Evolutionary conservation across 2,113 vertebrate species (phyloP).

Genomic region (Cyprinus carpio): DNA sequence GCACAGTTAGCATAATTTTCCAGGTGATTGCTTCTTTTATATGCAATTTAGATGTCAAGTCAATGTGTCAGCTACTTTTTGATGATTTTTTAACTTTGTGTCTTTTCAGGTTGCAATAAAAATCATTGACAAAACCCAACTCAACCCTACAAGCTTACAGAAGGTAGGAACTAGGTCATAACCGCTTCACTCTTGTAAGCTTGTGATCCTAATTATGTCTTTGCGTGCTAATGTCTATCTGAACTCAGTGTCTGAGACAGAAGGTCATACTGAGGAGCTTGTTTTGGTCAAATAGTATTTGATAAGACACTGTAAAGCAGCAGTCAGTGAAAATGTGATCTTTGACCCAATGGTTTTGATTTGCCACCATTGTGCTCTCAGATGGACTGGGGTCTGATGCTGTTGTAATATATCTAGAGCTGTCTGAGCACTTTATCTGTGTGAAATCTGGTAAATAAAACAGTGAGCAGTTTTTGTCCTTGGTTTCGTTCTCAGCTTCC

Average conservation of each 20-base stretch:
- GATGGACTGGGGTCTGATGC: background rate
- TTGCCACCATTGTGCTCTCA: slow-evolving; percentile 5
- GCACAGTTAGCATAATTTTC: slow-evolving; percentile 17
- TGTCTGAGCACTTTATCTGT: slow-evolving; percentile 9
- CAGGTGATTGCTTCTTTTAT: slow-evolving; percentile 28
- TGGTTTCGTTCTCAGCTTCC: background rate
- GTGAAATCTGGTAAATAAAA: slow-evolving; percentile 34
- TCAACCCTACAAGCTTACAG: slow-evolving; percentile 73
- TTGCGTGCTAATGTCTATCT: slow-evolving; percentile 2
- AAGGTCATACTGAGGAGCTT: slow-evolving; percentile 31
- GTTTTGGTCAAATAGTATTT: slow-evolving; percentile 27
- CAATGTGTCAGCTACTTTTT: background rate
- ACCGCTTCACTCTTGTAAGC: background rate
- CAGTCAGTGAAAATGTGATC: slow-evolving; percentile 28
- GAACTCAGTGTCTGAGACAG: background rate
- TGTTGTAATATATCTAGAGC: slow-evolving; percentile 25
- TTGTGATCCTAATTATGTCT: slow-evolving; percentile 16
- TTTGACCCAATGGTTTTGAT: slow-evolving; percentile 27
- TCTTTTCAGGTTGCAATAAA: slow-evolving; percentile 78
- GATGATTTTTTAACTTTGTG: slow-evolving; percentile 15
- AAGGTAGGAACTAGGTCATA: slow-evolving; percentile 60
- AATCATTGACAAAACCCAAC: slow-evolving; percentile 80
- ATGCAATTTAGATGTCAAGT: slow-evolving; percentile 30
- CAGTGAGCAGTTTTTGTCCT: background rate
- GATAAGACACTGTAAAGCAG: background rate